phyloP scores from a whole-genome alignment of 2,888 invertebrate species.

The Plemyria rubiginata region DNA sequence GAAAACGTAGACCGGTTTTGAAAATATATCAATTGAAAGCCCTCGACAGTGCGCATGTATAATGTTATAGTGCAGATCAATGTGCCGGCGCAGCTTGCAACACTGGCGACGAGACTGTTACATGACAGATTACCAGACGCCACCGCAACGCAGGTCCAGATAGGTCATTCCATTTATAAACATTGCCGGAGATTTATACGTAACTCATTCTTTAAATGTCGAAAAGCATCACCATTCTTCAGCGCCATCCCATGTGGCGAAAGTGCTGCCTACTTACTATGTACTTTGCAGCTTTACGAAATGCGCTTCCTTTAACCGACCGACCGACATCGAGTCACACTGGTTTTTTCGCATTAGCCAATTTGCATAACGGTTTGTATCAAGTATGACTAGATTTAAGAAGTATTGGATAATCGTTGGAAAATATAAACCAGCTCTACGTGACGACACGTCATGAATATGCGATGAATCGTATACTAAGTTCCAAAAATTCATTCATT shows the following conservation, averaged over 20 bases:
- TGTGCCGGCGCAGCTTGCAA: conserved; percentile 61
- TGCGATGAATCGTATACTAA: conserved; percentile 43
- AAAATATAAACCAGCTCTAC: conserved; percentile 47
- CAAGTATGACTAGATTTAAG: conserved; percentile 51
- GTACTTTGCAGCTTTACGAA: conserved; percentile 32
- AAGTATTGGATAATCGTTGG: conserved; percentile 51
- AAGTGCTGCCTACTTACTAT: conserved; percentile 45
- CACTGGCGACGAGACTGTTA: conserved; percentile 64
- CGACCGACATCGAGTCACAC: conserved; percentile 50
- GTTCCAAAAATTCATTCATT: conserved; percentile 52
- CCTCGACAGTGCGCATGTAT: conserved; percentile 68
- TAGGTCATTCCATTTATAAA: conserved; percentile 50
- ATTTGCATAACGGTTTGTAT: conserved; percentile 59
- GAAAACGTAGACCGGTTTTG: conserved; percentile 79
- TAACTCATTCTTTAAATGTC: conserved; percentile 27
- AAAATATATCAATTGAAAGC: conserved; percentile 83
- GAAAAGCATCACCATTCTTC: conserved; percentile 13
- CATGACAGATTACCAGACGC: conserved; percentile 63
- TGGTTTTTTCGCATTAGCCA: conserved; percentile 52
- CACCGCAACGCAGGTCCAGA: conserved; percentile 51
- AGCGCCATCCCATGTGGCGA: conserved; percentile 40
- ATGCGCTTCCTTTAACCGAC: conserved; percentile 45
- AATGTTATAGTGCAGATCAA: conserved; percentile 75
- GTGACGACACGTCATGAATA: conserved; percentile 48
- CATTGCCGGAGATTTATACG: conserved; percentile 32